These are phyloP conservation scores for Drosophila melanosoma DNA, from an alignment of 2,888 invertebrate species.

Conservation along the genomic window DNA sequence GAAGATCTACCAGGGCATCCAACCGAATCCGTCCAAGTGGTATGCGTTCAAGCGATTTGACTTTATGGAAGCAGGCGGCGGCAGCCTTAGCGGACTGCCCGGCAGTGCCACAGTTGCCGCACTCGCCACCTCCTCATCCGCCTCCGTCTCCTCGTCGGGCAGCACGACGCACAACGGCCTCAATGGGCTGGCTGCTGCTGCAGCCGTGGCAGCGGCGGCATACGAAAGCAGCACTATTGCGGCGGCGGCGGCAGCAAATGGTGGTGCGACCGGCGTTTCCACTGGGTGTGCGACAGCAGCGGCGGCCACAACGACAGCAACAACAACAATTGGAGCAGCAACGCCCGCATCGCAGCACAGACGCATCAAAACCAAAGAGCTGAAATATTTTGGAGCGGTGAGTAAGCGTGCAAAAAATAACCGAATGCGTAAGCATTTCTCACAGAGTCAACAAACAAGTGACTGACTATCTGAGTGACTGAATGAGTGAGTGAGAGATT, in stretches of 20 bases:
- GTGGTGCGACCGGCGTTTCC: slow-evolving; percentile 55
- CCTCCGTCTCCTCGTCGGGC: slow-evolving; percentile 38
- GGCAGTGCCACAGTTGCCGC: slow-evolving; percentile 35
- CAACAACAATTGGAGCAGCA: slow-evolving; percentile 54
- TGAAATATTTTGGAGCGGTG: slow-evolving; percentile 84
- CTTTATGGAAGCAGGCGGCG: slow-evolving; percentile 83
- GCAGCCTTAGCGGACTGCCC: slow-evolving; percentile 64
- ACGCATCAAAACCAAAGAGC: slow-evolving; percentile 83
- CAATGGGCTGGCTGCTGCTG: slow-evolving; percentile 73
- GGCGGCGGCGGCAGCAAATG: slow-evolving; percentile 71
- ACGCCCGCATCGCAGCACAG: slow-evolving; percentile 76
- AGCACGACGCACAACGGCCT: slow-evolving; percentile 68
- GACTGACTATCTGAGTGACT: slow-evolving; percentile 3
- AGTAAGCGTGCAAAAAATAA: slow-evolving; percentile 71
- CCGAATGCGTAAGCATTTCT: slow-evolving; percentile 57
- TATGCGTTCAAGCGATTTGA: slow-evolving; percentile 84
- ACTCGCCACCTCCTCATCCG: slow-evolving; percentile 33
- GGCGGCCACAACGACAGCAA: slow-evolving; percentile 25
- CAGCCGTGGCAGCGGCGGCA: slow-evolving; percentile 69
- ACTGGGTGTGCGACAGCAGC: slow-evolving; percentile 35
- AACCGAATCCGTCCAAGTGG: slow-evolving; percentile 84
- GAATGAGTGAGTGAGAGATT: background rate
- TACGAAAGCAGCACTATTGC: slow-evolving; percentile 69
- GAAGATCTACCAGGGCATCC: slow-evolving; percentile 83
- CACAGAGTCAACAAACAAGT: slow-evolving; percentile 16